A percentile compares a stretch with the other conserved stretches of the same genome.
Conservation (phyloP, 2,113 vertebrate genomes). For the Thryonomys swinderianus region DNA sequence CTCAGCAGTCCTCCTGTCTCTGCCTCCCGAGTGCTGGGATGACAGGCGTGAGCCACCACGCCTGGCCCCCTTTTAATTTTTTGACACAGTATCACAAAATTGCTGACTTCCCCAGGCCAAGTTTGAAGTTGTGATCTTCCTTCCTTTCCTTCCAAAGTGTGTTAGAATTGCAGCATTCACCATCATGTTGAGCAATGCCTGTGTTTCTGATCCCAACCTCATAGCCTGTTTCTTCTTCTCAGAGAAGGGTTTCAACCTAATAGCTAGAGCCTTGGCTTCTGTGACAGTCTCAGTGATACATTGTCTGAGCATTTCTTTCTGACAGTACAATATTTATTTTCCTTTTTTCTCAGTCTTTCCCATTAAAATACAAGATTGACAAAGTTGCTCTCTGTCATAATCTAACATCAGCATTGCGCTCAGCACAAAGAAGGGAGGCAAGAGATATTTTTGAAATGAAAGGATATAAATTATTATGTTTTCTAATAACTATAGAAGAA, state of each 20-base stretch:
- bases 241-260: background rate
- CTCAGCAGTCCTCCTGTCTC: too few species aligned
- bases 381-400: background rate
- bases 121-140: background rate
- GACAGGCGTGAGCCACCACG: too few species aligned
- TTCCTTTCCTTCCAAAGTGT: too few species aligned
- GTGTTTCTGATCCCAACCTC: background rate
- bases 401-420: background rate
- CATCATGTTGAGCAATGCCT: background rate
- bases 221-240: background rate
- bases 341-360: background rate
- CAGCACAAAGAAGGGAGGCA: background rate
- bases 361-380: background rate
- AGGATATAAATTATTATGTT: background rate
- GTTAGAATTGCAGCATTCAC: background rate
- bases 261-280: background rate
- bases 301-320: background rate
- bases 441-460: slow-evolving; percentile 14
- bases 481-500: slow-evolving; percentile 24
- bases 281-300: background rate
- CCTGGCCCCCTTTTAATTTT: too few species aligned
- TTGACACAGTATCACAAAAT: background rate
- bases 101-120: background rate
- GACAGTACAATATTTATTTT: background rate
- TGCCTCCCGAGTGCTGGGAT: too few species aligned